Base-by-base conservation (phyloP, 2,888 invertebrate species). In the Tholera decimalis region DNA sequence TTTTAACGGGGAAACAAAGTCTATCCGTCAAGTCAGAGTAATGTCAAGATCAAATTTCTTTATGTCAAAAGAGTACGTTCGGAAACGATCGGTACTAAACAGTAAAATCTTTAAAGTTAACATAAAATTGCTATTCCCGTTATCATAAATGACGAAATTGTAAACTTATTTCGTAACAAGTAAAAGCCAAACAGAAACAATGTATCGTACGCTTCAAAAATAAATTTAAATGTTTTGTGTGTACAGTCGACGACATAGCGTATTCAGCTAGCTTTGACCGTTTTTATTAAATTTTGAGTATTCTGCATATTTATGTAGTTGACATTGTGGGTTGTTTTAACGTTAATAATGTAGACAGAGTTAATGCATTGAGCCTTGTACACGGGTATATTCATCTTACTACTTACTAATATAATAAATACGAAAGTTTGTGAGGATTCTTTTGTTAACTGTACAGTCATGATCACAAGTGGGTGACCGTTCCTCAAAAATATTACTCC, bases 101-200 rank as follows among this genome's bases (percentile, higher is more conserved):
- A n/a, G n/a, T n/a, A n/a, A n/a, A n/a, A n/a, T n/a, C n/a, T n/a
- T n/a, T n/a, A n/a, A n/a, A n/a, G n/a, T n/a, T n/a, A n/a, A n/a
- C n/a, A n/a, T n/a, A n/a, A n/a, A n/a, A n/a, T n/a, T n/a, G n/a
- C n/a, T n/a, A n/a, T n/a, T n/a, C n/a, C n/a, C n/a, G n/a, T n/a
- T n/a, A n/a, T n/a, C n/a, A n/a, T n/a, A n/a, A n/a, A n/a, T 44
- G 33, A 41, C 39, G 13, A 20, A 47, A 49, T 64, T 41, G 1
- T 13, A 6, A 4, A 7, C 30, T 8, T 2, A 62, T 9, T 59
- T 33, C 15, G 43, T 60, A 33, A n/a, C 15, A 43, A 43, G 33
- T 26, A 15, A 58, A 64, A 63, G 54, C 8, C 18, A 33, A 15
- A 22, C 22, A 15, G 15, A 65, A 39, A 62, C 39, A 64, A n/a